Base-by-base conservation (phyloP, 2,797 vertebrate species). In the Hydrolagus colliei region DNA sequence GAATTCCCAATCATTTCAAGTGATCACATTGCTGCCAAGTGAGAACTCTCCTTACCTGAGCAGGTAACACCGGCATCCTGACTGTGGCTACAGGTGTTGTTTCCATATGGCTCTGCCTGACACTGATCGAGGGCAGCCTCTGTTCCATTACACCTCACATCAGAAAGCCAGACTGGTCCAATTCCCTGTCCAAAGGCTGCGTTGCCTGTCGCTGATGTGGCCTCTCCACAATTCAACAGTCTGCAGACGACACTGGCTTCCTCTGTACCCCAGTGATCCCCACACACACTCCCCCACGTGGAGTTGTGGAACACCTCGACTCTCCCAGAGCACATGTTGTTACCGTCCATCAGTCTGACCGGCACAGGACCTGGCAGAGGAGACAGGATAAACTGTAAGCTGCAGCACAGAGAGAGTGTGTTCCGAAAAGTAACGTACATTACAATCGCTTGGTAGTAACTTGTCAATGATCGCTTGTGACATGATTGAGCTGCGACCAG, bases 271-370 rank as follows among this genome's bases (percentile, higher is more conserved):
- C 68, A 68, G 67, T 22, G 12, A 9, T 13, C 20, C 3, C 61
- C 65, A 20, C 75, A 86, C 14, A 78, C 10, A 2, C 75, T 32
- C 1, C 75, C 86, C 90, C 88, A 90, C 20, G 5, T 1, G 0
- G 88, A 87, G 1, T 22, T 1, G 41, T n/a, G 86, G 0, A 89
- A 67, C 41, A 89, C 65, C 87, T 91, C 90, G 80, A 91, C 87
- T 1, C 88, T 86, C 5, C 90, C 89, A 0, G 87, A 89, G 41
- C 89, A 90, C 86, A 88, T 87, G 12, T 61, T 86, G 0, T 86
- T 89, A 0, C 59, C 73, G 0, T 74, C 65, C 62, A 85, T 88
- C 86, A 89, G 85, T 2, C 87, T 79, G 8, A 76, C 14, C 8
- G 74, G 74, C 16, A 76, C 74, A 9, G 74, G 74, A 76, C 74